phyloP scores from a whole-genome alignment of 23 tunicate genomes.

The Ascidia mentula region DNA sequence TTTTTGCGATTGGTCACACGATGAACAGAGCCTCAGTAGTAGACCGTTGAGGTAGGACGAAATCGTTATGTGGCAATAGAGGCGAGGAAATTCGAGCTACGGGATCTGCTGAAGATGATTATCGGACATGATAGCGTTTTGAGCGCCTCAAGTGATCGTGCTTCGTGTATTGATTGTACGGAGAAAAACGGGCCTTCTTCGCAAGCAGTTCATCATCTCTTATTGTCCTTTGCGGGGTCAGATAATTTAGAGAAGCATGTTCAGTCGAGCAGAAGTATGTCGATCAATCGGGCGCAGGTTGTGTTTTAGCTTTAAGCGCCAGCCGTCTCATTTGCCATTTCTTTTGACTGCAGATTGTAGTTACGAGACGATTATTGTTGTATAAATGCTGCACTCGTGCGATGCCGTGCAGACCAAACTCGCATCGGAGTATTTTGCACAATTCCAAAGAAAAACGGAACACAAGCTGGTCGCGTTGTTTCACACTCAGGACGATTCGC shows the following conservation, averaged over 20 bases:
- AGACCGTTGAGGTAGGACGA: no score
- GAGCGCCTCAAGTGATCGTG: slow-evolving; percentile 2
- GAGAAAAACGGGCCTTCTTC: neutral
- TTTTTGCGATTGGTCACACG: no score
- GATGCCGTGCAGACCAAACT: slow-evolving; percentile 29
- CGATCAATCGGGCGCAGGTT: neutral
- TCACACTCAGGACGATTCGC: slow-evolving; percentile 23
- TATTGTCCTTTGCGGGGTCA: neutral
- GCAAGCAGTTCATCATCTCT: neutral
- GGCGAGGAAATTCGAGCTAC: no score
- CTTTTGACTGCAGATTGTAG: neutral
- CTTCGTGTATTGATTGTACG: neutral
- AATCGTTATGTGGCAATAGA: no score
- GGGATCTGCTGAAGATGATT: neutral
- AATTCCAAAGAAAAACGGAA: slow-evolving; percentile 24
- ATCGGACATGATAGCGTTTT: neutral
- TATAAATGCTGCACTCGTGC: neutral
- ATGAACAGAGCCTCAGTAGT: no score
- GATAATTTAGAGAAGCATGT: neutral
- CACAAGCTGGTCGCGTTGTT: slow-evolving; percentile 30
- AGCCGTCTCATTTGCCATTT: neutral
- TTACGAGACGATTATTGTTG: neutral
- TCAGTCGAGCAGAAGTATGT: neutral
- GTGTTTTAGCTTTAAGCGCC: no score
- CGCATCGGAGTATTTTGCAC: neutral